Evolutionary conservation across 2,888 invertebrate genomes (phyloP).

Genomic region (Plutella xylostella): DNA sequence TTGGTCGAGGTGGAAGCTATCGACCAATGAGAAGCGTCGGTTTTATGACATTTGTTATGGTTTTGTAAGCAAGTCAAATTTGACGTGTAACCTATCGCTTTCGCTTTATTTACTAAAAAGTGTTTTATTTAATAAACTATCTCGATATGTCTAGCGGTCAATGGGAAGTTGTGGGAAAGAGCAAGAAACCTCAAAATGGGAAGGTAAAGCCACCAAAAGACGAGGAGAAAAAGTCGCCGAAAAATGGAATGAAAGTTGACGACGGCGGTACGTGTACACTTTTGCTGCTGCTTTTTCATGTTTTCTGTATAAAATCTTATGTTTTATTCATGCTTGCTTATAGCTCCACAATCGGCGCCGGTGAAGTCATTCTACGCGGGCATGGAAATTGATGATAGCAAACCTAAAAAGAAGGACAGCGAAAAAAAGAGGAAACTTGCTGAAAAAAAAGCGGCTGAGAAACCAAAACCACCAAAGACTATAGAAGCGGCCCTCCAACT

Average conservation of each 20-base stretch:
- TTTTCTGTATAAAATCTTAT: background rate
- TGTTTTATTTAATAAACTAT: conserved; percentile 20
- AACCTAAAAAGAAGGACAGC: conserved; percentile 54
- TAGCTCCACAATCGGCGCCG: conserved; percentile 78
- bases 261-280: conserved; percentile 75
- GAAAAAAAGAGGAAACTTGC: conserved; percentile 55
- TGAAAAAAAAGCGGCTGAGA: conserved; percentile 65
- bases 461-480: conserved; percentile 74
- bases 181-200: conserved; percentile 69
- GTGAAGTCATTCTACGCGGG: conserved; percentile 75
- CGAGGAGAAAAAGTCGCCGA: conserved; percentile 71
- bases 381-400: conserved; percentile 73
- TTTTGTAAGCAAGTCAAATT: too few relatives aligned
- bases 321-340: conserved; percentile 15
- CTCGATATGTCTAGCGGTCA: conserved; percentile 65
- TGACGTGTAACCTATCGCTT: conserved; percentile 61
- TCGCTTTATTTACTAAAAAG: conserved; percentile 49
- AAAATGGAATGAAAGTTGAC: conserved; percentile 78
- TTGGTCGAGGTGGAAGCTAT: conserved; percentile 56
- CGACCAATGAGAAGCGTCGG: conserved; percentile 36
- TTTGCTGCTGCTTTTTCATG: background rate
- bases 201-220: conserved; percentile 62
- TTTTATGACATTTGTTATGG: conserved; percentile 18
- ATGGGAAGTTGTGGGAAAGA: conserved; percentile 80
- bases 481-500: conserved; percentile 73